Conservation (phyloP, 2,797 vertebrate species). For the Leptodactylus fallax region DNA sequence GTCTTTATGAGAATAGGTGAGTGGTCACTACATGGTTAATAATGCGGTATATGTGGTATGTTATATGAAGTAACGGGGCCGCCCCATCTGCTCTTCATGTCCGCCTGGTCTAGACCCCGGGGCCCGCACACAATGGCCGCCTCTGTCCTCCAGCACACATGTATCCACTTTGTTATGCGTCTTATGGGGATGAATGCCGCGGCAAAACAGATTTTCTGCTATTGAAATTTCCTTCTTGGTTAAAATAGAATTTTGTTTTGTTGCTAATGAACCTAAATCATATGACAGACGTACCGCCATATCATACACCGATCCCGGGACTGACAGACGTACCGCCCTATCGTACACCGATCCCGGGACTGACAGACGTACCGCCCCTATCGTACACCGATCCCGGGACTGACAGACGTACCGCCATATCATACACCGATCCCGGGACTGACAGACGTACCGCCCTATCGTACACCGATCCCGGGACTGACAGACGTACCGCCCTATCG, state of each 20-base stretch:
- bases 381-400: neutral
- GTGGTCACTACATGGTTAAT: slow-evolving; percentile 46
- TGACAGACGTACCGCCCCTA: neutral
- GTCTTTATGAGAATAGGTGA: slow-evolving; percentile 89
- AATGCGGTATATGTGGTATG: neutral
- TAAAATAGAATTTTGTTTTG: neutral
- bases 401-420: neutral
- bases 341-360: neutral
- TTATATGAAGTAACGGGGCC: neutral
- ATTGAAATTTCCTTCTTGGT: neutral
- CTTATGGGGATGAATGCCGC: neutral
- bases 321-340: neutral
- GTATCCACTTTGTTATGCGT: neutral
- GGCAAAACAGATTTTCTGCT: neutral
- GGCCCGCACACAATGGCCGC: neutral
- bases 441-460: neutral
- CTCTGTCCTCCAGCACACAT: neutral
- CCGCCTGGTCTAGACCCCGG: neutral
- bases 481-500: no score
- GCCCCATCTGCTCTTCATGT: neutral
- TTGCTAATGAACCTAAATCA: no score
- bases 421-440: neutral
- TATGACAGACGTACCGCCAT: no score
- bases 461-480: neutral
- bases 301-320: neutral